Evolutionary conservation across 2,797 vertebrate species (phyloP).

Genomic region (Eulemur mongoz): DNA sequence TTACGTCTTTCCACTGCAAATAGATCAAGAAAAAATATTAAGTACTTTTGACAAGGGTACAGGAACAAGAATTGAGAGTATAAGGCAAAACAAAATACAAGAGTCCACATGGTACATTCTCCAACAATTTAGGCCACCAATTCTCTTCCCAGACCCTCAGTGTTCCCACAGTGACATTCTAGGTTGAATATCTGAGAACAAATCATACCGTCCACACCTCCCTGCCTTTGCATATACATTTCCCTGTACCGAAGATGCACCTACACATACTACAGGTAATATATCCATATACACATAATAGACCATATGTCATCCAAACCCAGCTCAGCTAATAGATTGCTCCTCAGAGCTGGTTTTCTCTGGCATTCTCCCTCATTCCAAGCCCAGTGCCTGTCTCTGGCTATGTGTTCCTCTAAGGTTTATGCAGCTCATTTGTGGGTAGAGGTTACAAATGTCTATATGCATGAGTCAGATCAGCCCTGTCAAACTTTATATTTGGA

Average conservation of each 20-base stretch:
- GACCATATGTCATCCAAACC: not conserved
- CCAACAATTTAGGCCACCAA: not conserved
- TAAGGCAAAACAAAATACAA: not conserved
- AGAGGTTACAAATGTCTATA: not conserved
- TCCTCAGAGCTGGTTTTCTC: not conserved
- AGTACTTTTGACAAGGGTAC: not conserved
- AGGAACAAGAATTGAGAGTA: not conserved
- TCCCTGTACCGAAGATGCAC: not conserved
- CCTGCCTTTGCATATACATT: not conserved
- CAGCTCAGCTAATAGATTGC: not conserved
- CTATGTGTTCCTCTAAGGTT: not conserved
- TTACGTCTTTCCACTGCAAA: not conserved
- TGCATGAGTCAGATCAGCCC: not conserved
- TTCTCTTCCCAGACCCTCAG: not conserved
- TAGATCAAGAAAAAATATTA: not conserved
- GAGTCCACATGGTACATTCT: not conserved
- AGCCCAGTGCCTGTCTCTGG: accelerated
- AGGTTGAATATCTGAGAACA: not conserved
- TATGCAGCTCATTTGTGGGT: not conserved
- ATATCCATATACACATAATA: not conserved
- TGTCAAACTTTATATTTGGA: not conserved
- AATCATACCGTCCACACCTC: not conserved
- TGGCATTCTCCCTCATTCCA: not conserved
- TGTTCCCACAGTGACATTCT: not conserved
- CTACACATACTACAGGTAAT: not conserved